A percentile compares a stretch with the other conserved stretches of the same genome.
Evolutionary conservation across 1,140 invertebrate genomes (phyloP).

Genomic region (Drosophila subobscura): DNA sequence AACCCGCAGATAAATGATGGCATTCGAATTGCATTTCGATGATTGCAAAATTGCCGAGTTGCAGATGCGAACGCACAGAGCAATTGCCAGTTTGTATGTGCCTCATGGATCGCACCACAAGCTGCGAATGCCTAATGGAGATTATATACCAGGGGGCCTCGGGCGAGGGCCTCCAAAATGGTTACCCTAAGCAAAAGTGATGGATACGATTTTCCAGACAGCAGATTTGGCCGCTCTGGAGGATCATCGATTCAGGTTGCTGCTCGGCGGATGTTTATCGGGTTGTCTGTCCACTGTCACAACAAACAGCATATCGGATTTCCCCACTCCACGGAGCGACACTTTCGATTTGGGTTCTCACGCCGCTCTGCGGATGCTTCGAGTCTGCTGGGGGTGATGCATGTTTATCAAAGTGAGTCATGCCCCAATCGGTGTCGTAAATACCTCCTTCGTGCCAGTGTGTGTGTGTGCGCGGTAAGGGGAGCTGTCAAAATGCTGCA

Average conservation of each 20-base stretch:
- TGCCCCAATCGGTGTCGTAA: slow-evolving; percentile 23
- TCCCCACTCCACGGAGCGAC: slow-evolving; percentile 13
- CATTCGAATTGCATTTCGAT: slow-evolving; percentile 80
- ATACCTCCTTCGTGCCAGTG: slow-evolving; percentile 8
- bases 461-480: neutral
- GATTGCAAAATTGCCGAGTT: slow-evolving; percentile 73
- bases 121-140: slow-evolving; percentile 61
- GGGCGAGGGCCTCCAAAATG: no score
- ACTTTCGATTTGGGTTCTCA: slow-evolving; percentile 43
- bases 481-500: slow-evolving; percentile 37
- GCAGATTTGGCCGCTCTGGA: no score
- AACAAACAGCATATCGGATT: slow-evolving; percentile 47
- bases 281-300: slow-evolving; percentile 13
- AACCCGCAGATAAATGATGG: slow-evolving; percentile 72
- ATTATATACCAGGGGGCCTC: slow-evolving; percentile 44
- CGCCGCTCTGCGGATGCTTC: slow-evolving; percentile 20
- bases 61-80: slow-evolving; percentile 30
- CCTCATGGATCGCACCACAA: slow-evolving; percentile 49
- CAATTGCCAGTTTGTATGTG: slow-evolving; percentile 49
- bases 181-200: no score
- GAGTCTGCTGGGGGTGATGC: slow-evolving; percentile 31
- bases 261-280: slow-evolving; percentile 47
- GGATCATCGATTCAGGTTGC: no score
- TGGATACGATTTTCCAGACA: no score
- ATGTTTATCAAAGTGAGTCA: slow-evolving; percentile 41